A percentile compares a stretch with the other conserved stretches of the same genome.
Evolutionary conservation across 2,888 invertebrate species (phyloP).

Genomic region (Nephrotoma flavescens): DNA sequence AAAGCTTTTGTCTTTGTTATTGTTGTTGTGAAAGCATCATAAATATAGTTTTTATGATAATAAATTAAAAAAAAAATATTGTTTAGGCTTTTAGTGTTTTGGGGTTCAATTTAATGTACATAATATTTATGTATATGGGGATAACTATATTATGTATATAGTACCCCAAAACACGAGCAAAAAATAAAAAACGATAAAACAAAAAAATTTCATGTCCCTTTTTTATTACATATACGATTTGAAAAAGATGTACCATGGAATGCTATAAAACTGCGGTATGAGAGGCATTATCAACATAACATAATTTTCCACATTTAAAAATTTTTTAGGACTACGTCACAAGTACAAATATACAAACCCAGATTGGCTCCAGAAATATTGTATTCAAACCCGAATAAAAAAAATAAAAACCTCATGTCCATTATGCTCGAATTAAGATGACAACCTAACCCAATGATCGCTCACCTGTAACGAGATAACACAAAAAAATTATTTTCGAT

Average conservation of each 20-base stretch:
- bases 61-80: background rate
- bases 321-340: background rate
- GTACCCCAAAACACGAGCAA: background rate
- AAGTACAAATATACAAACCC: background rate
- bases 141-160: background rate
- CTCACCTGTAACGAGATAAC: background rate
- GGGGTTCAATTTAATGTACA: background rate
- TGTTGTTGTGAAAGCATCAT: background rate
- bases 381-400: background rate
- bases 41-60: background rate
- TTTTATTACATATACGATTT: background rate
- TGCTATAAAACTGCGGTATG: background rate
- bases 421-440: background rate
- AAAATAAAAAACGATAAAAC: background rate
- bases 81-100: background rate
- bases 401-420: background rate
- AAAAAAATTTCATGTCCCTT: background rate
- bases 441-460: background rate
- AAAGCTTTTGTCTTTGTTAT: background rate
- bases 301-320: background rate
- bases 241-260: background rate
- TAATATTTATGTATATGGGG: too few relatives aligned
- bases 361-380: background rate
- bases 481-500: background rate
- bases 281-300: background rate